These are phyloP conservation scores for Oreochromis grahami DNA, from an alignment of 2,797 vertebrate species.

Conservation along the genomic window DNA sequence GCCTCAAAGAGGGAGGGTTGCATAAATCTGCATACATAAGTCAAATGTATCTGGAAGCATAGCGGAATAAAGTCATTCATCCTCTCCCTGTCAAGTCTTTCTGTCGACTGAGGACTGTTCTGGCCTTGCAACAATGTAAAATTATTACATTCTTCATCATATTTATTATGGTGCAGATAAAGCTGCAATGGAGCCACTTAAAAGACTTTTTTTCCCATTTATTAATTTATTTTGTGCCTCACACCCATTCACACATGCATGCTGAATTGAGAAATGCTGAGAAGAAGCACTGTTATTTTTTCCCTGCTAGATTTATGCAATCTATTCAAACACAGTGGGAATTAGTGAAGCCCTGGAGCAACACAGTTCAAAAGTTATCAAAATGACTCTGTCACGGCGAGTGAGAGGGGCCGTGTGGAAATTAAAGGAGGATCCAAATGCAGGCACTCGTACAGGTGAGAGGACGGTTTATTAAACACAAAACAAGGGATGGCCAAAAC, in stretches of 20 bases:
- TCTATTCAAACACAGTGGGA: constrained; percentile 46
- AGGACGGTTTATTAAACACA: too few species aligned
- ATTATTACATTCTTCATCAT: constrained; percentile 54
- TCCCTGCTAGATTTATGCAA: constrained; percentile 36
- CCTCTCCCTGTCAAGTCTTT: constrained; percentile 32
- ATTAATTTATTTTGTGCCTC: background rate
- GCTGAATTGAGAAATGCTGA: constrained; percentile 21
- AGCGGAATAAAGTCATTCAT: constrained; percentile 50
- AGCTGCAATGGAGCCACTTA: background rate
- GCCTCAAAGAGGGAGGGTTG: constrained; percentile 22
- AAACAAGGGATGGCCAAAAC: too few species aligned
- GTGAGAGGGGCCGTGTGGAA: too few species aligned
- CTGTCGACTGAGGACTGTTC: constrained; percentile 18
- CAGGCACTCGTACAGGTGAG: too few species aligned
- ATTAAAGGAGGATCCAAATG: too few species aligned
- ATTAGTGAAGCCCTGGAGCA: constrained; percentile 29
- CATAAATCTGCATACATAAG: constrained; percentile 63
- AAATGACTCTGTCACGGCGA: too few species aligned
- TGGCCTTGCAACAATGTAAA: constrained; percentile 22
- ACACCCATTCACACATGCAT: background rate
- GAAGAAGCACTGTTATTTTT: constrained; percentile 20
- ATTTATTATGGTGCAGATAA: constrained; percentile 34
- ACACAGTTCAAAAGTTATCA: constrained; percentile 36
- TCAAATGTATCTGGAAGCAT: constrained; percentile 34
- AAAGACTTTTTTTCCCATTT: background rate